Conservation (phyloP, 2,797 vertebrate genomes). For the Alosa sapidissima region DNA sequence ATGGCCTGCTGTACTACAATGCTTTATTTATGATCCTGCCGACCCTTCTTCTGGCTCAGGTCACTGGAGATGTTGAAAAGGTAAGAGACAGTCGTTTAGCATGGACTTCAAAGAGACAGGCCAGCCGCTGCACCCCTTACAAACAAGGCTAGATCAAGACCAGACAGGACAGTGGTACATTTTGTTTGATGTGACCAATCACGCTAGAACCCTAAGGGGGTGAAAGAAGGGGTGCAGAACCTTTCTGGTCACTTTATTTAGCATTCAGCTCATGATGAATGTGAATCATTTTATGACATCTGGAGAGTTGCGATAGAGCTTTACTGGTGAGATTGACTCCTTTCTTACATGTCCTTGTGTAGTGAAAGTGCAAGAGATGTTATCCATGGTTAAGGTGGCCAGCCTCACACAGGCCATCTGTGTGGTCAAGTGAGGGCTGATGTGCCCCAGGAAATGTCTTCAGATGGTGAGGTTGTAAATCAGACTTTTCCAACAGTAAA, state of each 20-base stretch:
- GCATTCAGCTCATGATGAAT: neutral
- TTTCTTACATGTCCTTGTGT: neutral
- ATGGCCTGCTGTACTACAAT: constrained; percentile 85
- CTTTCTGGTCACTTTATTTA: neutral
- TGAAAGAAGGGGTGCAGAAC: neutral
- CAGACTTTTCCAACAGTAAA: neutral
- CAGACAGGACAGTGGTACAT: neutral
- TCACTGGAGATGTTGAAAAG: constrained; percentile 83
- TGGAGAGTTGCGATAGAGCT: neutral
- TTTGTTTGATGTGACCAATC: neutral
- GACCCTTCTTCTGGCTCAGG: constrained; percentile 76
- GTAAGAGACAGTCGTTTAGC: constrained; percentile 58
- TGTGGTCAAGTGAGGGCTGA: constrained; percentile 31
- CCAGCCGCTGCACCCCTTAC: neutral
- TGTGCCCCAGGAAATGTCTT: constrained; percentile 17
- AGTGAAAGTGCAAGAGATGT: constrained; percentile 10
- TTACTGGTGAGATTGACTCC: neutral
- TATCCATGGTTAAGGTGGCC: constrained; percentile 27
- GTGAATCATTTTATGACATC: neutral
- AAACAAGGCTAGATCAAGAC: neutral
- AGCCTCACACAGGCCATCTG: constrained; percentile 41
- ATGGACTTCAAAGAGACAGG: neutral
- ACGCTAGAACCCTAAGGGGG: neutral
- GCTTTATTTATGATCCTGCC: constrained; percentile 86
- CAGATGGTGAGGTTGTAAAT: neutral